Evolutionary conservation across 2,888 invertebrate species (phyloP).

Genomic region (Agriopis marginaria): DNA sequence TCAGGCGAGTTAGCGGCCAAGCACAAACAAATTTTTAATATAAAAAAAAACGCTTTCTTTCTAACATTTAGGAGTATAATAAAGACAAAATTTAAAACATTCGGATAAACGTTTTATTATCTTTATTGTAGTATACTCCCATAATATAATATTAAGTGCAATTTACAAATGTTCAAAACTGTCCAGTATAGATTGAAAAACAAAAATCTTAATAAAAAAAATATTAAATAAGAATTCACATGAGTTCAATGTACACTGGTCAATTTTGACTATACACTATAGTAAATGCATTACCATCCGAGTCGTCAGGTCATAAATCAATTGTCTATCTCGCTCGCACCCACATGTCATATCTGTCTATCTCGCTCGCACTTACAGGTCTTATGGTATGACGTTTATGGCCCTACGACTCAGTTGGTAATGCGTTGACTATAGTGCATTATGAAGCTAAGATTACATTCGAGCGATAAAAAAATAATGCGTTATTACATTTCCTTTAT

Average conservation of each 20-base stretch:
- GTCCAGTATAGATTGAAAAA: slow-evolving; percentile 17
- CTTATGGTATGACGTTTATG: no score
- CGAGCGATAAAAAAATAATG: slow-evolving; percentile 62
- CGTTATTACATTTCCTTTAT: slow-evolving; percentile 43
- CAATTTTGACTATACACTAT: slow-evolving; percentile 17
- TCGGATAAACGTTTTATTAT: slow-evolving; percentile 9
- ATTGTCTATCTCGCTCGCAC: no score
- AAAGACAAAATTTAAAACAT: slow-evolving; percentile 2
- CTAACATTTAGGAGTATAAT: no score
- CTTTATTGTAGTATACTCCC: slow-evolving; percentile 11
- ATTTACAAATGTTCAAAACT: slow-evolving; percentile 20
- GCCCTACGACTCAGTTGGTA: no score
- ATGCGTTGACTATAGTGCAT: no score
- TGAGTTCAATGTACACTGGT: slow-evolving; percentile 16
- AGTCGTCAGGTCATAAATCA: no score
- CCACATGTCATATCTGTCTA: no score
- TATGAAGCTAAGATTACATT: slow-evolving; percentile 48
- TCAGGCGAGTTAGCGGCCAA: no score
- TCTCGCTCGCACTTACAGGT: no score
- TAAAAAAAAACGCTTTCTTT: no score
- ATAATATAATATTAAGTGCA: slow-evolving; percentile 24
- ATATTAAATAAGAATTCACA: neutral
- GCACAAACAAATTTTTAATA: no score
- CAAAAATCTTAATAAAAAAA: neutral
- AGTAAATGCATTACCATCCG: no score